These are phyloP conservation scores for Luperina nickerlii DNA, from an alignment of 2,888 invertebrate genomes.

Conservation along the genomic window DNA sequence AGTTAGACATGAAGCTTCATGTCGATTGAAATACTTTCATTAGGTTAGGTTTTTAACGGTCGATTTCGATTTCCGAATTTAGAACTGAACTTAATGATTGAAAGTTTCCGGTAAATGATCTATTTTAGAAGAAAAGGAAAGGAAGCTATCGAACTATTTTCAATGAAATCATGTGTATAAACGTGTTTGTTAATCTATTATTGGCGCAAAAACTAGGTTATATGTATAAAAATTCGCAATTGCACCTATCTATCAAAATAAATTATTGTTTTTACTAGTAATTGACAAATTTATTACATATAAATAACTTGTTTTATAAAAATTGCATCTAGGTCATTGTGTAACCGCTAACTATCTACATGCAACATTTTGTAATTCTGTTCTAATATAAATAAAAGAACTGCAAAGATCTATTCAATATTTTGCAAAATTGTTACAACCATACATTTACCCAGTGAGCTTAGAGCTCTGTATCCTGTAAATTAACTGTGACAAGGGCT, in stretches of 20 bases:
- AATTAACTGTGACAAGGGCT: slow-evolving; percentile 63
- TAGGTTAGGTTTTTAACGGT: slow-evolving; percentile 36
- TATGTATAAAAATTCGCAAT: slow-evolving; percentile 49
- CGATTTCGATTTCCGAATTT: slow-evolving; percentile 46
- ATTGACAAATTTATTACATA: slow-evolving; percentile 69
- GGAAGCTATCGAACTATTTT: background rate
- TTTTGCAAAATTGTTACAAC: slow-evolving; percentile 75
- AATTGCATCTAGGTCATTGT: slow-evolving; percentile 68
- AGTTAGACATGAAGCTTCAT: slow-evolving; percentile 40
- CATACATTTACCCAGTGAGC: slow-evolving; percentile 50
- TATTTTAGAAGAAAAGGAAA: slow-evolving; percentile 13
- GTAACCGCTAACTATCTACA: slow-evolving; percentile 62
- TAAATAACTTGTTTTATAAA: slow-evolving; percentile 66
- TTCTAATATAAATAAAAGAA: slow-evolving; percentile 71
- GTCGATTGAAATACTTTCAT: slow-evolving; percentile 48
- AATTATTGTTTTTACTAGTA: slow-evolving; percentile 58
- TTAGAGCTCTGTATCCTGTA: slow-evolving; percentile 52
- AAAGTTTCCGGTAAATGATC: slow-evolving; percentile 28
- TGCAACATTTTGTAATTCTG: slow-evolving; percentile 74
- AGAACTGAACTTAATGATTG: slow-evolving; percentile 25
- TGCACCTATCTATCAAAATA: slow-evolving; percentile 56
- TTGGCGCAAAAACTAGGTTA: slow-evolving; percentile 40
- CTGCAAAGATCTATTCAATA: slow-evolving; percentile 72
- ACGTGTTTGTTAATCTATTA: slow-evolving; percentile 16
- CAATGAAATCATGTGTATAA: slow-evolving; percentile 45